These are phyloP conservation scores for Synaphobranchus kaupii DNA, from an alignment of 2,797 vertebrate genomes.

Conservation along the genomic window DNA sequence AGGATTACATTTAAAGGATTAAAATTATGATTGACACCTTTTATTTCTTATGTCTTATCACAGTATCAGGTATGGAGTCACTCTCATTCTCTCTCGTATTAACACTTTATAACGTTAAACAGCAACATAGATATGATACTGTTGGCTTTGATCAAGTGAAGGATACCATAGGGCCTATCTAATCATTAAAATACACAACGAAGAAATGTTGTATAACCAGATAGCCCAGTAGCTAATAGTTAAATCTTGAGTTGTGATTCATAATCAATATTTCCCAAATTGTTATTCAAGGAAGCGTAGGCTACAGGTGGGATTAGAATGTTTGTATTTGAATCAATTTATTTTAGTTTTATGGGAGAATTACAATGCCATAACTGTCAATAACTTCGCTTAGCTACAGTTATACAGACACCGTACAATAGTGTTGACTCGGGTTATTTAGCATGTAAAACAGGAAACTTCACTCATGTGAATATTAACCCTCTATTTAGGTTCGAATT, in stretches of 20 bases:
- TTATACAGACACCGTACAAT: background rate
- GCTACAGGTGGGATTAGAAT: background rate
- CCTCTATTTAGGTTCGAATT: background rate
- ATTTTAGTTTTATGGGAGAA: background rate
- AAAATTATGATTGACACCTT: slow-evolving; percentile 57
- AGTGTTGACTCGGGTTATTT: background rate
- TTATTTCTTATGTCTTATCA: slow-evolving; percentile 55
- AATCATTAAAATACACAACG: background rate
- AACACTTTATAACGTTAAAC: background rate
- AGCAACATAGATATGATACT: background rate
- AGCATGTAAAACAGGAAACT: background rate
- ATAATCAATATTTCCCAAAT: background rate
- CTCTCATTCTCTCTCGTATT: background rate
- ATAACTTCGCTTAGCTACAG: background rate
- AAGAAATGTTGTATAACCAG: background rate
- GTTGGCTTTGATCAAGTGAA: background rate
- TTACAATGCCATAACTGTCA: background rate
- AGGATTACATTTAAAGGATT: slow-evolving; percentile 47
- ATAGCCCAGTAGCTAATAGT: background rate
- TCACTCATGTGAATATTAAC: background rate
- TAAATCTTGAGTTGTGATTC: background rate
- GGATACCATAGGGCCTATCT: background rate
- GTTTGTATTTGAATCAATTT: background rate
- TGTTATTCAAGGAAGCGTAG: background rate
- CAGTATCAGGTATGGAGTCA: slow-evolving; percentile 61